Conservation (phyloP, 2,888 invertebrate genomes). For the Eurytoma californica region DNA sequence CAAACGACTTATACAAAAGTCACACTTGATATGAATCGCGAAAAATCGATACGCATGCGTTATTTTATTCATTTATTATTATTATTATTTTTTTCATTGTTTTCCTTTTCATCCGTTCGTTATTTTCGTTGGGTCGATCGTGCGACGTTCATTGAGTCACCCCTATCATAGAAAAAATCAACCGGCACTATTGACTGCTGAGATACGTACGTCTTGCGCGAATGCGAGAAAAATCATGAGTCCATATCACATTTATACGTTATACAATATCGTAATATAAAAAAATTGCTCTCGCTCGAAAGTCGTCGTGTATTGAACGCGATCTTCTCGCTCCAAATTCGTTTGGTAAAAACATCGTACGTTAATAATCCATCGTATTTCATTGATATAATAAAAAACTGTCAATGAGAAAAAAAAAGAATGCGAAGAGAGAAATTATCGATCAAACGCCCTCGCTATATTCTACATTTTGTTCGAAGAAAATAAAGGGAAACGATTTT, state of each 20-base stretch:
- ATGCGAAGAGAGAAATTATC: too few relatives aligned
- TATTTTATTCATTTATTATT: not conserved
- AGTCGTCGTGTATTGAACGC: not conserved
- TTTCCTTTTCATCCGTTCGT: not conserved
- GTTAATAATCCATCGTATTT: too few relatives aligned
- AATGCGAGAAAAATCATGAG: conserved; percentile 44
- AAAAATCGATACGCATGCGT: not conserved
- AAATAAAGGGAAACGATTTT: too few relatives aligned
- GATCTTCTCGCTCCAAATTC: conserved; percentile 14
- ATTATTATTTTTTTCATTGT: conserved; percentile 8
- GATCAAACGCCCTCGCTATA: too few relatives aligned
- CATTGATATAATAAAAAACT: not conserved
- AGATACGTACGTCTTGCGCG: conserved; percentile 31
- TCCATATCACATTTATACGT: conserved; percentile 42
- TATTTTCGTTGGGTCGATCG: too few relatives aligned
- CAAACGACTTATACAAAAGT: conserved; percentile 29
- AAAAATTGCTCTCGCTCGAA: conserved; percentile 25
- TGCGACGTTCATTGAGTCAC: conserved; percentile 13
- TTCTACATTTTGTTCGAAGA: too few relatives aligned
- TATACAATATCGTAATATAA: conserved; percentile 35
- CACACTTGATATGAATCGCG: conserved; percentile 41
- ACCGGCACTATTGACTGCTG: conserved; percentile 48
- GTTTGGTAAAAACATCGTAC: not conserved
- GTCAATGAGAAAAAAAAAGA: too few relatives aligned
- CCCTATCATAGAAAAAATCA: conserved; percentile 38